phyloP scores from a whole-genome alignment of 2,797 vertebrate genomes.

The Allobates femoralis region DNA sequence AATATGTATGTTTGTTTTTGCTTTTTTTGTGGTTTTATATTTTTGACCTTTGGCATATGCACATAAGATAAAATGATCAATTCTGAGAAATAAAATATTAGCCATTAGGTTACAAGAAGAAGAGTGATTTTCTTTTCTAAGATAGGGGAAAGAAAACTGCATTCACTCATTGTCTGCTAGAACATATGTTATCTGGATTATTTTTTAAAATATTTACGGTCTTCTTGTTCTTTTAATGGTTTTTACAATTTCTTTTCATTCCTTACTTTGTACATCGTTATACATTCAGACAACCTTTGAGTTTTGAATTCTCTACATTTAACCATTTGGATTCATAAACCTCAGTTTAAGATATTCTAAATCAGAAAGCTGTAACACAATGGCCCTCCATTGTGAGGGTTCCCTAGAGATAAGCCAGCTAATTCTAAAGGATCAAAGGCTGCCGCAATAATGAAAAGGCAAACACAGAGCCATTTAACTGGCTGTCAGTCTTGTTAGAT shows the following conservation, averaged over 20 bases:
- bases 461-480: slow-evolving; percentile 66
- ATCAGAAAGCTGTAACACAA: slow-evolving; percentile 15
- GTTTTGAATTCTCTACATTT: slow-evolving; percentile 29
- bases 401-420: slow-evolving; percentile 50
- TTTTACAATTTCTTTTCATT: slow-evolving; percentile 35
- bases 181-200: neutral
- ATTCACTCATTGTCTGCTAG: neutral
- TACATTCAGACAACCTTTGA: slow-evolving; percentile 22
- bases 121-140: neutral
- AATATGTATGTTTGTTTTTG: neutral
- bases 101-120: neutral
- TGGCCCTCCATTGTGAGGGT: slow-evolving; percentile 18
- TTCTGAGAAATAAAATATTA: too few species aligned
- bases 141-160: neutral
- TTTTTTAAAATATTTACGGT: slow-evolving; percentile 1
- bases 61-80: too few species aligned
- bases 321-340: slow-evolving; percentile 29
- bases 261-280: slow-evolving; percentile 5
- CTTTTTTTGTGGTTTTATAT: too few species aligned
- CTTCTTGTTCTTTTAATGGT: slow-evolving; percentile 31
- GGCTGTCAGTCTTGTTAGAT: slow-evolving; percentile 66
- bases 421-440: slow-evolving; percentile 65
- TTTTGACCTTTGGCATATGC: neutral
- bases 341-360: neutral
- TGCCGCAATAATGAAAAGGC: slow-evolving; percentile 63